Percentiles rank a stretch among this genome's conserved stretches.
phyloP scores from a whole-genome alignment of 2,888 invertebrate genomes.

The Lepidocyrtinus sp. region DNA sequence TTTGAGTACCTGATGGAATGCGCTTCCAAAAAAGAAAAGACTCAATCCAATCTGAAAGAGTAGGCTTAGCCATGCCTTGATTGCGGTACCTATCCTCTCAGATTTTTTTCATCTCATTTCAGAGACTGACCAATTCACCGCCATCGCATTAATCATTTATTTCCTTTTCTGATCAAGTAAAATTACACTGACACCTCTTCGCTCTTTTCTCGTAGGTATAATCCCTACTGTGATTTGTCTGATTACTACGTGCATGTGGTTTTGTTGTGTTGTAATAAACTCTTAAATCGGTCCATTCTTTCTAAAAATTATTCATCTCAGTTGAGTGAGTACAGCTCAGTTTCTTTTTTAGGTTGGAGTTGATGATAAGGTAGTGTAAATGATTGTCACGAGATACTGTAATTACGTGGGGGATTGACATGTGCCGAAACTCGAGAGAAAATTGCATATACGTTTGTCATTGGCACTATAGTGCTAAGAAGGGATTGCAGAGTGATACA shows the following conservation, averaged over 20 bases:
- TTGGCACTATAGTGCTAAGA: constrained; percentile 9
- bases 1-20: constrained; percentile 37
- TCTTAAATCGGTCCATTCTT: constrained; percentile 3
- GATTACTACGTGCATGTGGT: constrained; percentile 3
- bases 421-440: constrained; percentile 38
- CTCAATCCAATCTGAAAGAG: constrained; percentile 31
- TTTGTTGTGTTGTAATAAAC: constrained; percentile 15
- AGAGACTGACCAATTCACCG: constrained; percentile 28
- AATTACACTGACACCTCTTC: constrained; percentile 55
- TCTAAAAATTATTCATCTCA: not conserved
- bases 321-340: too few relatives aligned
- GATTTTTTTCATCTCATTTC: not conserved
- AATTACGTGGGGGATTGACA: constrained; percentile 49
- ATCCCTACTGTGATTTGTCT: constrained; percentile 15
- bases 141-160: constrained; percentile 57
- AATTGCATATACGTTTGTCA: constrained; percentile 7
- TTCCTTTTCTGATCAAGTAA: constrained; percentile 57
- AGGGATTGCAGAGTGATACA: constrained; percentile 24
- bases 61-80: too few relatives aligned
- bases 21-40: constrained; percentile 40
- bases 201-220: constrained; percentile 11
- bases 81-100: not conserved
- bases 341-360: not conserved
- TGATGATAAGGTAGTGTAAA: constrained; percentile 39
- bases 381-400: constrained; percentile 56